phyloP scores from a whole-genome alignment of 2,797 vertebrate species.

The Sebastes glaucus region DNA sequence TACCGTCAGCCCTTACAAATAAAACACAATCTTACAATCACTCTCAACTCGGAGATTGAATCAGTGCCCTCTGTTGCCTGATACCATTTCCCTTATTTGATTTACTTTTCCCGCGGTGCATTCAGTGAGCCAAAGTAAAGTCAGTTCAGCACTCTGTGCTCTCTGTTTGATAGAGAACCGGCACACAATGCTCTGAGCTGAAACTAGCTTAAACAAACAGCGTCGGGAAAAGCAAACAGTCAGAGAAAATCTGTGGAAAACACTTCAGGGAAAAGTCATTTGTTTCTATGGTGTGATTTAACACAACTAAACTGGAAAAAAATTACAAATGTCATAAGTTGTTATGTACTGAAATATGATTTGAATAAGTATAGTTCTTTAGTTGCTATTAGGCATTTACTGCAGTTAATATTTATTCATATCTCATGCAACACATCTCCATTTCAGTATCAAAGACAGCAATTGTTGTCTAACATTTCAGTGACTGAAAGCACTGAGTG shows the following conservation, averaged over 20 bases:
- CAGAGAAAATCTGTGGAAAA: slow-evolving; percentile 40
- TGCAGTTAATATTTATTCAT: slow-evolving; percentile 35
- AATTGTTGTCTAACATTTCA: background rate
- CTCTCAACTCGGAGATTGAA: slow-evolving; percentile 8
- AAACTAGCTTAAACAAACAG: slow-evolving; percentile 70
- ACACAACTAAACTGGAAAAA: background rate
- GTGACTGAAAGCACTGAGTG: background rate
- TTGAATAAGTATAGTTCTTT: background rate
- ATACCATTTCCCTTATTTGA: slow-evolving; percentile 29
- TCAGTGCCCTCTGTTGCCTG: slow-evolving; percentile 24
- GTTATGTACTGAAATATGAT: background rate
- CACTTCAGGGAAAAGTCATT: background rate
- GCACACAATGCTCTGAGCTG: slow-evolving; percentile 43
- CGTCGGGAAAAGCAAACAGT: slow-evolving; percentile 53
- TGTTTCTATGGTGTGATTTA: slow-evolving; percentile 3
- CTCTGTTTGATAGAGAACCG: slow-evolving; percentile 38
- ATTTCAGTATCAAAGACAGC: slow-evolving; percentile 7
- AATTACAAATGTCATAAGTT: background rate
- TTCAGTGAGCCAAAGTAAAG: slow-evolving; percentile 43
- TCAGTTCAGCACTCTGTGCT: background rate
- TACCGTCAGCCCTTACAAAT: background rate
- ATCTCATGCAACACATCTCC: slow-evolving; percentile 10
- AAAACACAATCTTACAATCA: slow-evolving; percentile 1
- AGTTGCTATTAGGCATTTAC: background rate
- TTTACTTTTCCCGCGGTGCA: slow-evolving; percentile 28